A percentile compares a stretch with the other conserved stretches of the same genome.
phyloP scores from a whole-genome alignment of 2,888 invertebrate species.

The Ernsta delagoae region DNA sequence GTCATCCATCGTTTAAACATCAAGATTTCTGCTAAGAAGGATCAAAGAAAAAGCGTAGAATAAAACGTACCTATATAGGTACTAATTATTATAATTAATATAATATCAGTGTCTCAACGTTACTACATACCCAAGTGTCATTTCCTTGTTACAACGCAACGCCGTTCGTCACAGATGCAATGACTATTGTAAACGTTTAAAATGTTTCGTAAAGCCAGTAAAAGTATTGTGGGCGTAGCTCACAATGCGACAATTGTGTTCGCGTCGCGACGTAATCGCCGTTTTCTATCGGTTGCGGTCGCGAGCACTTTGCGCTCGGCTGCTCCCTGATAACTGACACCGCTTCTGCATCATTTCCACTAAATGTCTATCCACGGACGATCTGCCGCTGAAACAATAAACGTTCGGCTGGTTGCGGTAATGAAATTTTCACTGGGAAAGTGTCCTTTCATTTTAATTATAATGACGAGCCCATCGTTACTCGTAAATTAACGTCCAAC shows the following conservation, averaged over 20 bases:
- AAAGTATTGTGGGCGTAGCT: conserved; percentile 75
- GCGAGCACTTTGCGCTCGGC: conserved; percentile 74
- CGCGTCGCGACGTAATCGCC: conserved; percentile 72
- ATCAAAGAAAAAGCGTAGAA: no score
- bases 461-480: not conserved
- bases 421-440: conserved; percentile 12
- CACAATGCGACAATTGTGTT: conserved; percentile 75
- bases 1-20: no score
- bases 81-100: no score
- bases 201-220: conserved; percentile 79
- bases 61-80: no score
- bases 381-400: conserved; percentile 3
- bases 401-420: conserved; percentile 5
- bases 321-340: conserved; percentile 57
- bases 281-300: conserved; percentile 83
- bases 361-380: conserved; percentile 32
- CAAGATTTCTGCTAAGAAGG: no score
- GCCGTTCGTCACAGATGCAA: conserved; percentile 60
- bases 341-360: conserved; percentile 53
- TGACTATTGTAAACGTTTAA: conserved; percentile 63
- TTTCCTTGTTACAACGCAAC: conserved; percentile 73
- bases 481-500: not conserved
- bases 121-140: conserved; percentile 45
- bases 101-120: conserved; percentile 32
- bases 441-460: not conserved